These are phyloP conservation scores for Erinaceus europaeus DNA, from an alignment of 2,113 vertebrate genomes.

Conservation along the genomic window DNA sequence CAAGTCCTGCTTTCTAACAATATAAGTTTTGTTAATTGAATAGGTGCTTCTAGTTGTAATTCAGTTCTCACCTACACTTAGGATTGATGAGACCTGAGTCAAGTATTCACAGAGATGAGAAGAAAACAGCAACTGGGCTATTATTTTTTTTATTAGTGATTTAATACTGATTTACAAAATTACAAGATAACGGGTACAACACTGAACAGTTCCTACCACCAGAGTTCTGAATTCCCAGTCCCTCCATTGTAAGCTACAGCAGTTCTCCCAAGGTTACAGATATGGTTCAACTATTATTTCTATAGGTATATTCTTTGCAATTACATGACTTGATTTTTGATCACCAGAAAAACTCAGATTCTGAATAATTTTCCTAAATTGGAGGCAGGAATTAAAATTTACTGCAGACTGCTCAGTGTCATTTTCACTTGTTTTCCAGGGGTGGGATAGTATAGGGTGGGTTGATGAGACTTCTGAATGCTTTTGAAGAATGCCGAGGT, in stretches of 20 bases:
- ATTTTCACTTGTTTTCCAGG: background rate
- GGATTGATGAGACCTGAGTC: background rate
- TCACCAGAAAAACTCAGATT: background rate
- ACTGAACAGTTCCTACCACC: too few relatives aligned
- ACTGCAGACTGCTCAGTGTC: background rate
- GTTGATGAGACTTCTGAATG: background rate
- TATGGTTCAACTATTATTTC: too few relatives aligned
- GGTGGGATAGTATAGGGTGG: too few relatives aligned
- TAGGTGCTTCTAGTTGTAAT: background rate
- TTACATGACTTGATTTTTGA: background rate
- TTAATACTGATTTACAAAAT: too few relatives aligned
- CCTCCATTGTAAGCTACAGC: too few relatives aligned
- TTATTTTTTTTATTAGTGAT: constrained; percentile 19
- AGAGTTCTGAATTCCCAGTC: too few relatives aligned
- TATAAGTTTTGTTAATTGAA: background rate
- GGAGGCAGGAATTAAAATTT: background rate
- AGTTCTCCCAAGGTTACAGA: too few relatives aligned
- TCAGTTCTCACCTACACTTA: background rate
- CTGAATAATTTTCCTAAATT: background rate
- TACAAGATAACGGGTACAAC: too few relatives aligned
- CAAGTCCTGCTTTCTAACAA: too few relatives aligned
- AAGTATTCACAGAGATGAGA: background rate
- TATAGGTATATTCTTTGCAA: background rate
- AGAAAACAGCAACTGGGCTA: background rate
- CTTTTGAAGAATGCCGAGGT: background rate